A percentile compares a stretch with the other conserved stretches of the same genome.
These are phyloP conservation scores for Dermochelys coriacea DNA, from an alignment of 2,797 vertebrate genomes.

Conservation along the genomic window DNA sequence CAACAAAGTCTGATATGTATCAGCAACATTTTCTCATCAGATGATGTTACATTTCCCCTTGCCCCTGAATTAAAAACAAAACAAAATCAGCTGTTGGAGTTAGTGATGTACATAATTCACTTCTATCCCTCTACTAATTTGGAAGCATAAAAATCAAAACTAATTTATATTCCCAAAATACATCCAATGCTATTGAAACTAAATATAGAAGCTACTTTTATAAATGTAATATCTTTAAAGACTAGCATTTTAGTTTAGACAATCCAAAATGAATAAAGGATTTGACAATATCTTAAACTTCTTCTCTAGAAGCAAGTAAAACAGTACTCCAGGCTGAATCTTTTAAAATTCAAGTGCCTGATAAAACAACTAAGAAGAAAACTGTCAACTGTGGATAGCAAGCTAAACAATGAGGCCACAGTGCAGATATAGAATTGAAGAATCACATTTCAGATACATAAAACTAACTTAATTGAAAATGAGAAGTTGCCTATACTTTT, in stretches of 20 bases:
- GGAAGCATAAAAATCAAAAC: constrained; percentile 42
- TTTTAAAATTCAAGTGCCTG: background rate
- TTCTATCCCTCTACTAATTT: background rate
- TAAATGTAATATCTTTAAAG: background rate
- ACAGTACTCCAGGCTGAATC: background rate
- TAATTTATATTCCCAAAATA: background rate
- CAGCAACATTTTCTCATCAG: background rate
- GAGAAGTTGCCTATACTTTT: background rate
- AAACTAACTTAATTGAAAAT: background rate
- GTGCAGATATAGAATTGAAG: background rate
- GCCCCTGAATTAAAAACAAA: no score
- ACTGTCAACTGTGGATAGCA: background rate
- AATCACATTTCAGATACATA: background rate
- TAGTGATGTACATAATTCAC: constrained; percentile 15
- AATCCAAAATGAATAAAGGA: background rate
- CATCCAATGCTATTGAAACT: background rate
- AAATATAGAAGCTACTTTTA: background rate
- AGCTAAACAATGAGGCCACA: background rate
- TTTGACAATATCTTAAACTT: background rate
- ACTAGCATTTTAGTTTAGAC: background rate
- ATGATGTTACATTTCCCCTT: background rate
- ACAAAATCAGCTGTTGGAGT: background rate
- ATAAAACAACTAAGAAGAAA: background rate
- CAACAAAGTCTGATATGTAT: background rate
- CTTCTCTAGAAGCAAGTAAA: background rate